These are phyloP conservation scores for Rhopalosiphum nymphaeae DNA, from an alignment of 2,888 invertebrate genomes.

Conservation along the genomic window DNA sequence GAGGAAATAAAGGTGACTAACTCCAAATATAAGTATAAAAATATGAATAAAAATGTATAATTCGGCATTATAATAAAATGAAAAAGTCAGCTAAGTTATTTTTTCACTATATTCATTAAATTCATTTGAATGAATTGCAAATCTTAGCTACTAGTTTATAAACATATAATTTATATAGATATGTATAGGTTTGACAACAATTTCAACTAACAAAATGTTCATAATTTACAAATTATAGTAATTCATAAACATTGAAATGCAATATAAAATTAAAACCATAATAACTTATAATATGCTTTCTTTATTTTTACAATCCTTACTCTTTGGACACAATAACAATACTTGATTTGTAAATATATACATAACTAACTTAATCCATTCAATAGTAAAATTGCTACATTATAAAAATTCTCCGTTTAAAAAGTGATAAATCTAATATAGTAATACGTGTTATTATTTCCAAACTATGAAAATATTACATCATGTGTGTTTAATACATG, in stretches of 20 bases:
- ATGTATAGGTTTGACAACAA: too few relatives aligned
- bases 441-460: neutral
- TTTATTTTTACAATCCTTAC: neutral
- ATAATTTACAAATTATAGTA: neutral
- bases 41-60: neutral
- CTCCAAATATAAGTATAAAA: neutral
- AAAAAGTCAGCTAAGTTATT: neutral
- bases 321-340: neutral
- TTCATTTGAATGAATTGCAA: neutral
- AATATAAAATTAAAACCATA: neutral
- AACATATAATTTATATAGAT: neutral
- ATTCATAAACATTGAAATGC: neutral
- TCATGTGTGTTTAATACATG: neutral
- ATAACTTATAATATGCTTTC: neutral
- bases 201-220: neutral
- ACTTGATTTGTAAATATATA: neutral
- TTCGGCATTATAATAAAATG: neutral
- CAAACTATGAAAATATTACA: neutral
- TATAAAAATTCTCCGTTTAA: neutral
- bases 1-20: slow-evolving; percentile 7
- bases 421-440: neutral
- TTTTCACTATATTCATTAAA: neutral
- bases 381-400: neutral
- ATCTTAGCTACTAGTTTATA: neutral
- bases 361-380: neutral